Evolutionary conservation across 1,140 invertebrate species (phyloP).

Genomic region (Sinonovacula constricta): DNA sequence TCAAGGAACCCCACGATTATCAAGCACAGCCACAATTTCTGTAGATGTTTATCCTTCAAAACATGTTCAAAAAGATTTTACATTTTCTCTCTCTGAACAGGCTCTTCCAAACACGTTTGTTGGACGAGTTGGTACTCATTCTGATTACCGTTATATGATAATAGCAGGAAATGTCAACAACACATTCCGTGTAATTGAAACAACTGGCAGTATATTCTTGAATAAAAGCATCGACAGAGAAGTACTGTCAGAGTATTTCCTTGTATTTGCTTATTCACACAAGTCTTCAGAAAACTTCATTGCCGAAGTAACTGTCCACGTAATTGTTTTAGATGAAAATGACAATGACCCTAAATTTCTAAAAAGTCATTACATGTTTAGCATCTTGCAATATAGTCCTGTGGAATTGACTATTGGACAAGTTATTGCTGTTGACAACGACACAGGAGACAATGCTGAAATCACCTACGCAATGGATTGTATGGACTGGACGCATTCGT

Average conservation of each 20-base stretch:
- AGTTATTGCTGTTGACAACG: constrained; percentile 14
- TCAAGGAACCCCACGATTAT: constrained; percentile 22
- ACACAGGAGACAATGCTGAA: constrained; percentile 19
- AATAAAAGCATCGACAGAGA: constrained; percentile 25
- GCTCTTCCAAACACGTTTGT: constrained; percentile 32
- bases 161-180: constrained; percentile 39
- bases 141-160: constrained; percentile 8
- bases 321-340: constrained; percentile 38
- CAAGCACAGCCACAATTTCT: constrained; percentile 1
- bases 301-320: constrained; percentile 34
- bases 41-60: constrained; percentile 29
- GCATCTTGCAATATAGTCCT: constrained; percentile 39
- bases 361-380: neutral
- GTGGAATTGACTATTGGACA: constrained; percentile 27
- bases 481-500: no score
- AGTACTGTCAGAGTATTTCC: constrained; percentile 20
- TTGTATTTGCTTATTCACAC: neutral
- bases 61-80: constrained; percentile 24
- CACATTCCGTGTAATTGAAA: constrained; percentile 16
- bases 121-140: neutral
- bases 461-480: constrained; percentile 30
- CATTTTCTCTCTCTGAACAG: constrained; percentile 41
- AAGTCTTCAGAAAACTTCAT: neutral
- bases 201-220: constrained; percentile 32
- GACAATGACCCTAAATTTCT: constrained; percentile 44